Conservation (phyloP, 2,888 invertebrate genomes). For the Dioctria linearis region DNA sequence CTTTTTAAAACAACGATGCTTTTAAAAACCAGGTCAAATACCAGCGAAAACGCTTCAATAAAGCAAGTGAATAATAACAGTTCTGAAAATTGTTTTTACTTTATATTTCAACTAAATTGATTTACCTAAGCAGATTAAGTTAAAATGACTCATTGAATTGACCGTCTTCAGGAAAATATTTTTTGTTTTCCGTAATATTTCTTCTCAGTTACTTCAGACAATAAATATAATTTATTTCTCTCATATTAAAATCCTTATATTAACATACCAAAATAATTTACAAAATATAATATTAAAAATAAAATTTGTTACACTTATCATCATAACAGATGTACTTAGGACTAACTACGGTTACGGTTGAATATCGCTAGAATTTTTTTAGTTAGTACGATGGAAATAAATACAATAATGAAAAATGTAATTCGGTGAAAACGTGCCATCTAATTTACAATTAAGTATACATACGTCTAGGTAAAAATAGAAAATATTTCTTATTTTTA, state of each 20-base stretch:
- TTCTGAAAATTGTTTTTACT: too few relatives aligned
- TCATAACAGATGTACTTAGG: constrained; percentile 1
- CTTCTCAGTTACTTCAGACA: not conserved
- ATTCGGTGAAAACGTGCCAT: not conserved
- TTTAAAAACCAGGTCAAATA: too few relatives aligned
- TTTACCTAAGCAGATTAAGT: too few relatives aligned
- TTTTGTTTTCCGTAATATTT: not conserved
- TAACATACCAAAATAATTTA: constrained; percentile 34
- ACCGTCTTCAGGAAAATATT: too few relatives aligned
- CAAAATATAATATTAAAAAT: constrained; percentile 23
- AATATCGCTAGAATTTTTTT: not conserved
- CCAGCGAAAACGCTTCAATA: too few relatives aligned
- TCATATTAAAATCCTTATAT: not conserved
- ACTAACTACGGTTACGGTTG: constrained; percentile 1
- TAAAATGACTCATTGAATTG: too few relatives aligned
- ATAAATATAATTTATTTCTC: constrained; percentile 2
- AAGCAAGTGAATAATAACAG: too few relatives aligned
- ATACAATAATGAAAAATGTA: constrained; percentile 33
- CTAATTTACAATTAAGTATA: not conserved
- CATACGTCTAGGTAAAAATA: not conserved
- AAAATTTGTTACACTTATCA: constrained; percentile 21
- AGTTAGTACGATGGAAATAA: constrained; percentile 21
- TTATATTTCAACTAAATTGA: too few relatives aligned
- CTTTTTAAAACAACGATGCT: too few relatives aligned
- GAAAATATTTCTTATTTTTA: not conserved